Base-by-base conservation (phyloP, 2,888 invertebrate genomes). In the Euplexia lucipara region DNA sequence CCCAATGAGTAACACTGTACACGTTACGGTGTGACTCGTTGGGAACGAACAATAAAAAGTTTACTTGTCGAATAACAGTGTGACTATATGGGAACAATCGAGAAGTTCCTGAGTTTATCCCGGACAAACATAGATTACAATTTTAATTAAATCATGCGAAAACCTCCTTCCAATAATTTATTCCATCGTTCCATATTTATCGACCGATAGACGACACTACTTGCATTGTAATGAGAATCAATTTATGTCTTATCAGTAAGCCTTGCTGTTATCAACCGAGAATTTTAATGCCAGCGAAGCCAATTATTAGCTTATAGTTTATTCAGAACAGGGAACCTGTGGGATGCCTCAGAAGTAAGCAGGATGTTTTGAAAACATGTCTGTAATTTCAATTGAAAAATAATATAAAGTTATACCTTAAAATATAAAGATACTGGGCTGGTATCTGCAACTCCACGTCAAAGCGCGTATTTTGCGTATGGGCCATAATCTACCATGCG, bases 251-350 rank as follows among this genome's bases (percentile, higher is more conserved):
- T 52, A 54, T 51, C 66, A 62, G n/a, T 32, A 52, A 57, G 45
- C 34, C 41, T 51, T 51, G 41, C 26, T 42, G 52, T 52, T 61
- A 59, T 68, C 58, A 52, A 58, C 51, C 56, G 57, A 65, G 75
- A 78, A 81, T 78, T 69, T 60, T 65, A 81, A 78, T 65, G 48
- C 16, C 14, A 7, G 20, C 42, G n/a, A 14, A 70, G 61, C 35
- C 59, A 82, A 70, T 79, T 79, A 70, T 56, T 52, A 60, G 20
- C 61, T 79, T 39, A 58, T 82, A 60, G 53, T 59, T 67, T 79
- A 79, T 82, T 75, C 79, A 65, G 61, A 41, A 35, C 61, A 39
- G 45, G 22, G 6, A 44, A 2, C 7, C 26, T 39, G 44, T 58
- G 51, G 22, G 59, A 52, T n/a, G 30, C 10, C 18, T 20, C 16